A percentile compares a stretch with the other conserved stretches of the same genome.
phyloP scores from a whole-genome alignment of 1,140 invertebrate species.

The Acromyrmex heyeri region DNA sequence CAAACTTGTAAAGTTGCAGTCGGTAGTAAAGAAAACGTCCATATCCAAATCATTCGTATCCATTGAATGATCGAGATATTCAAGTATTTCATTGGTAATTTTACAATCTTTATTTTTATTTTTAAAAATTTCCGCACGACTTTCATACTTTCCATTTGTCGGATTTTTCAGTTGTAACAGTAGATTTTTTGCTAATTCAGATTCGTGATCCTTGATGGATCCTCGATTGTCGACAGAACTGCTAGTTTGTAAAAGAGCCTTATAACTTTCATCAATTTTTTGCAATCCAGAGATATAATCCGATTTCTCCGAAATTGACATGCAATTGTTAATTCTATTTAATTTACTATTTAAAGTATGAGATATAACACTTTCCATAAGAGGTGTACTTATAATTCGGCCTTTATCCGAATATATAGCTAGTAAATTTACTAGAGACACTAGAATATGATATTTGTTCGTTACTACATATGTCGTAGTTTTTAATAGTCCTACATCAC shows the following conservation, averaged over 20 bases:
- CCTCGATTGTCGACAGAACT: neutral
- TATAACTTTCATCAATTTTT: neutral
- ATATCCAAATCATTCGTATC: slow-evolving; percentile 45
- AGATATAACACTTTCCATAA: slow-evolving; percentile 53
- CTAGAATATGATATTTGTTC: slow-evolving; percentile 80
- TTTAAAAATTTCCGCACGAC: slow-evolving; percentile 5
- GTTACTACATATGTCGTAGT: slow-evolving; percentile 67
- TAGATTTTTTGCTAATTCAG: neutral
- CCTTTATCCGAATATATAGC: slow-evolving; percentile 80
- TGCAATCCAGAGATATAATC: neutral
- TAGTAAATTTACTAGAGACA: slow-evolving; percentile 79
- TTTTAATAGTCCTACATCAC: slow-evolving; percentile 77
- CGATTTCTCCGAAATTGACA: neutral
- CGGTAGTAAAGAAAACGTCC: slow-evolving; percentile 37
- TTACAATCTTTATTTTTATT: neutral
- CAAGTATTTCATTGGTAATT: neutral
- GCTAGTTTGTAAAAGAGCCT: neutral
- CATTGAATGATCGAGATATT: slow-evolving; percentile 4
- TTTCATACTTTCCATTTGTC: neutral
- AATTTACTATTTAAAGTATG: neutral
- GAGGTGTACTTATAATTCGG: slow-evolving; percentile 73
- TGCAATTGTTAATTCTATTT: neutral
- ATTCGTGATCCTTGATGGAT: neutral
- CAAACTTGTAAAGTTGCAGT: slow-evolving; percentile 15
- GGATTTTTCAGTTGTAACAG: neutral